Conservation (phyloP, 2,888 invertebrate species). For the Polydrusus tereticollis region DNA sequence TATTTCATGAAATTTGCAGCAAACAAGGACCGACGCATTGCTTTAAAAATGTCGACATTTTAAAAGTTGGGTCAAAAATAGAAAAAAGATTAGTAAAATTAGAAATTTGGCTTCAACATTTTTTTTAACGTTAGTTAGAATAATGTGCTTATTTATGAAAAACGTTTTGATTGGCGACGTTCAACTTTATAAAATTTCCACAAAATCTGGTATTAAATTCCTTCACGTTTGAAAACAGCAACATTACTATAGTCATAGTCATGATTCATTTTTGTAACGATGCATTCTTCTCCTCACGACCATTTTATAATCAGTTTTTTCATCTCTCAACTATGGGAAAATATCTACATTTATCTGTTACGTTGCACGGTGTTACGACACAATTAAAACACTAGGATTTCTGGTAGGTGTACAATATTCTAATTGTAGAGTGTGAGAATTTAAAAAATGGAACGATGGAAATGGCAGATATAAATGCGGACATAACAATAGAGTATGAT, state of each 20-base stretch:
- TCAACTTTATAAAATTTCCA: background rate
- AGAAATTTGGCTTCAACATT: too few relatives aligned
- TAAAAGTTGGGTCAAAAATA: too few relatives aligned
- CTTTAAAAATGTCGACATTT: too few relatives aligned
- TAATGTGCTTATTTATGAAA: too few relatives aligned
- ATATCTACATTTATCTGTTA: background rate
- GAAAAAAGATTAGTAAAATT: too few relatives aligned
- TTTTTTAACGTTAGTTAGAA: too few relatives aligned
- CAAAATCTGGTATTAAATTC: background rate
- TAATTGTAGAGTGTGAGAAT: background rate
- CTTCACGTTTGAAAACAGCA: background rate
- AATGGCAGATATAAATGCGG: too few relatives aligned
- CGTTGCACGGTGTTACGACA: background rate
- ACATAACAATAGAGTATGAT: too few relatives aligned
- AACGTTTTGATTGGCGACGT: too few relatives aligned
- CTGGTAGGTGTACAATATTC: background rate
- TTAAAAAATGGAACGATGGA: background rate
- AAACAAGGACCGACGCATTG: too few relatives aligned
- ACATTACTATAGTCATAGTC: background rate
- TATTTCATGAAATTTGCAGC: too few relatives aligned
- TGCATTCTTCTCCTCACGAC: background rate
- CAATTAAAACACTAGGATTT: background rate
- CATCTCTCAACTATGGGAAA: background rate
- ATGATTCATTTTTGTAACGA: background rate
- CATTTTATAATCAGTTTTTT: background rate